Base-by-base conservation (phyloP, 2,113 vertebrate species). In the Bos taurus region DNA sequence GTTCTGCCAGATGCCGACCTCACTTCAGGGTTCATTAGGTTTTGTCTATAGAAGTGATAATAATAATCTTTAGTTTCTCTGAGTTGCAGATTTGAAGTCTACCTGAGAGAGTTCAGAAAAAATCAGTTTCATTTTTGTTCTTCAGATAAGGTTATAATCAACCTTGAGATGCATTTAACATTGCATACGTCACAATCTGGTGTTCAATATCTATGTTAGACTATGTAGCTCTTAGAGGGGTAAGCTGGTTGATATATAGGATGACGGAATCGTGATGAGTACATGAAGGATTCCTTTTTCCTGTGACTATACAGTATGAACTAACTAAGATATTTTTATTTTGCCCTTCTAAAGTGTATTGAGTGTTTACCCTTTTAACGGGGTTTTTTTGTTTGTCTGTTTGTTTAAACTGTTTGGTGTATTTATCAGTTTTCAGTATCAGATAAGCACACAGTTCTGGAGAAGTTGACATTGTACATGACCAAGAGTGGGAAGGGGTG, bases 111-210 rank as follows among this genome's bases (percentile, higher is more conserved):
- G 11, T 92, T 77, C 28, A 83, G 62, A 92, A 60, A n/a, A 78
- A 62, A 67, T 77, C 81, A 81, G 40, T 94, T 91, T 54, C 85
- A 14, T 71, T 88, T 92, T n/a, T 92, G 46, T 94, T n/a, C 36
- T 96, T 71, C 21, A 30, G 88, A 71, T 62, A 48, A 92, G 46
- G 57, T 80, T n/a, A 19, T 88, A 33, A 56, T 87, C n/a, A 52
- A 46, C 80, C 60, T n/a, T 36, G 46, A 95, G 25, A 88, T n/a
- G 7, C 30, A 25, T 48, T 84, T 90, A 43, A 40, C 19, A 52
- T 1, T 33, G 1, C 5, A 2, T 52, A 40, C 46, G 10, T 85
- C 50, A 43, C 19, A 52, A 12, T 1, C 52, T 50, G 19, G 4
- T 82, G 12, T 74, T 85, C 74, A 60, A 1, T 78, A 10, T 80